A percentile compares a stretch with the other conserved stretches of the same genome.
phyloP scores from a whole-genome alignment of 2,797 vertebrate species.

The Anguilla marmorata region DNA sequence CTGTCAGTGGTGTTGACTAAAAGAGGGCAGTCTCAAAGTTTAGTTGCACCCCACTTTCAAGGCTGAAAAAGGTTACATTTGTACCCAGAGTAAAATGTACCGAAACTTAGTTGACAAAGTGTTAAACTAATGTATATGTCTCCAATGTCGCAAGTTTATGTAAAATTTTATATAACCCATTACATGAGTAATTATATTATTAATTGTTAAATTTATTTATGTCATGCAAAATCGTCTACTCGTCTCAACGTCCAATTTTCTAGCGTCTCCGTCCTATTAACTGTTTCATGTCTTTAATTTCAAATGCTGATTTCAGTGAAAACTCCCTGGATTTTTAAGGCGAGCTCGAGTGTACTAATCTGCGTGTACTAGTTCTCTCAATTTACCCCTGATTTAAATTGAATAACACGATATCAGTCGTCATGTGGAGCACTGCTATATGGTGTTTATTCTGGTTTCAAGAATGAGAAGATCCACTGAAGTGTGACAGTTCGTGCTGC shows the following conservation, averaged over 20 bases:
- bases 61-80: background rate
- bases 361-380: background rate
- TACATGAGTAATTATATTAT: background rate
- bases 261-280: background rate
- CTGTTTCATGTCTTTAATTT: background rate
- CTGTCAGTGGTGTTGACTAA: background rate
- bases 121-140: conserved; percentile 60
- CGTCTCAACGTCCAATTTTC: background rate
- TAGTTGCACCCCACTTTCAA: background rate
- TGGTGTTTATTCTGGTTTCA: background rate
- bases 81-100: conserved; percentile 42
- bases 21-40: background rate
- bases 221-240: background rate
- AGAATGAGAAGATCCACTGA: background rate
- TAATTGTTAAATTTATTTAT: conserved; percentile 3
- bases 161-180: background rate
- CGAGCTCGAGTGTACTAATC: background rate
- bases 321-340: background rate
- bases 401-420: background rate
- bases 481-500: conserved; percentile 32
- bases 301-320: background rate
- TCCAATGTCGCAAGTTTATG: conserved; percentile 37
- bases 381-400: background rate
- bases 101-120: conserved; percentile 63
- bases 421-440: background rate